A percentile compares a stretch with the other conserved stretches of the same genome.
Conservation (phyloP, 2,888 invertebrate species). For the Iphiclides podalirius region DNA sequence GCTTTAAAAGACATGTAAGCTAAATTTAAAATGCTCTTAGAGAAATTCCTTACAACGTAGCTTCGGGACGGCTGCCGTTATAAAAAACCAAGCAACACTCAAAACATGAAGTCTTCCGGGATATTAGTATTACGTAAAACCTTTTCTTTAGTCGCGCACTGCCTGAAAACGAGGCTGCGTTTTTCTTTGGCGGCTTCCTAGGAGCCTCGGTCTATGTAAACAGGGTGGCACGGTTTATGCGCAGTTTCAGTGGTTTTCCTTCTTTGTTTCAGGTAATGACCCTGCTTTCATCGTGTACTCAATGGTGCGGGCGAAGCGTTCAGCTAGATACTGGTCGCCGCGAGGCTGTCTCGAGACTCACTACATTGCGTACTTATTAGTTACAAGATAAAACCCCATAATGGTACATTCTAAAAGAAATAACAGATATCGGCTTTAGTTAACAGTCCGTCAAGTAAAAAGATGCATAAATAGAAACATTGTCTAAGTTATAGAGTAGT, state of each 20-base stretch:
- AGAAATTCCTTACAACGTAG: no score
- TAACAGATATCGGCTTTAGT: no score
- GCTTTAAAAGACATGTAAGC: no score
- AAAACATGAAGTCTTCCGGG: constrained; percentile 17
- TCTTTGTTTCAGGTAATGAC: constrained; percentile 79
- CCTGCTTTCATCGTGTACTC: constrained; percentile 72
- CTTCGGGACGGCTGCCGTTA: no score
- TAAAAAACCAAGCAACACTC: no score
- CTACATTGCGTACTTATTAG: constrained; percentile 20
- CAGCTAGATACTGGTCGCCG: constrained; percentile 51
- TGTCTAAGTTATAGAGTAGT: no score
- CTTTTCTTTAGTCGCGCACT: constrained; percentile 51
- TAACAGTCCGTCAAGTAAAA: no score
- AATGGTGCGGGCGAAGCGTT: constrained; percentile 66
- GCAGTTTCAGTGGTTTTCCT: constrained; percentile 71
- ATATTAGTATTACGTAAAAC: constrained; percentile 37
- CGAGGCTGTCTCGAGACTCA: constrained; percentile 19
- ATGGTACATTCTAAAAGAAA: no score
- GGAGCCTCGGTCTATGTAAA: constrained; percentile 68
- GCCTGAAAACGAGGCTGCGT: constrained; percentile 63
- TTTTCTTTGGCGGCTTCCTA: constrained; percentile 67
- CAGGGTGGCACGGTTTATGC: constrained; percentile 73
- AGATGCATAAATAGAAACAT: no score
- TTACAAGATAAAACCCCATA: no score
- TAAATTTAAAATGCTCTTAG: no score